Base-by-base conservation (phyloP, 1,140 invertebrate genomes). In the Choristoneura fumiferana region DNA sequence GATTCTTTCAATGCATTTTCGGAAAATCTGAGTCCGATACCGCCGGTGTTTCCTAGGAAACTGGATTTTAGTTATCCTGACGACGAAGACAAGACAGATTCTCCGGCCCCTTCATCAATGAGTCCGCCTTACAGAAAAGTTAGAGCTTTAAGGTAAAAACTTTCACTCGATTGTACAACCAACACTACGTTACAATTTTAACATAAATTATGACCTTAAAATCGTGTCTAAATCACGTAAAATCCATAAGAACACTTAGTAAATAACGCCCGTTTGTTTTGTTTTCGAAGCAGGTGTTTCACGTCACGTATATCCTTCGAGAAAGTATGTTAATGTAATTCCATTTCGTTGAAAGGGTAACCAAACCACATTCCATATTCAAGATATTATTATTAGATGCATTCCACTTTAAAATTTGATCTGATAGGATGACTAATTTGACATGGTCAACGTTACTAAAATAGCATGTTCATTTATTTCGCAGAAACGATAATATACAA, bases 71-170 rank as follows among this genome's bases (percentile, higher is more conserved):
- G 69, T 45, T 69, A 64, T 70, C 58, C 79, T 34, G 84, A 88
- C 60, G 86, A 89, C 54, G 80, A 82, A 43, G 84, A 86, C n/a
- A 67, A 68, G 40, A 66, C 81, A 55, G 71, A 69, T 58, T 72
- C 78, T 14, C 73, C 77, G 14, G 71, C 78, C n/a, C 77, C 81
- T 8, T 66, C 65, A 8, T 70, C 81, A 17, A 70, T 82, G 3
- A 90, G 83, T 68, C 95, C 95, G 10, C 96, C 96, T 3, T 96
- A 96, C 69, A 95, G 95, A 75, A 91, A 94, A 74, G 95, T 97
- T 35, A 90, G 95, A 67, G 95, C 95, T 0, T 86, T 97, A 18
- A 91, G 83, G 89, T 90, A 82, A 81, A n/a, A 76, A 76, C 57
- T 54, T 58, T 55, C 37, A 34, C 56, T n/a, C 33, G 59, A 58